Percentiles rank a stretch among this genome's conserved stretches.
Evolutionary conservation across 2,113 vertebrate genomes (phyloP).

Genomic region (Eulacestoma nigropectus): DNA sequence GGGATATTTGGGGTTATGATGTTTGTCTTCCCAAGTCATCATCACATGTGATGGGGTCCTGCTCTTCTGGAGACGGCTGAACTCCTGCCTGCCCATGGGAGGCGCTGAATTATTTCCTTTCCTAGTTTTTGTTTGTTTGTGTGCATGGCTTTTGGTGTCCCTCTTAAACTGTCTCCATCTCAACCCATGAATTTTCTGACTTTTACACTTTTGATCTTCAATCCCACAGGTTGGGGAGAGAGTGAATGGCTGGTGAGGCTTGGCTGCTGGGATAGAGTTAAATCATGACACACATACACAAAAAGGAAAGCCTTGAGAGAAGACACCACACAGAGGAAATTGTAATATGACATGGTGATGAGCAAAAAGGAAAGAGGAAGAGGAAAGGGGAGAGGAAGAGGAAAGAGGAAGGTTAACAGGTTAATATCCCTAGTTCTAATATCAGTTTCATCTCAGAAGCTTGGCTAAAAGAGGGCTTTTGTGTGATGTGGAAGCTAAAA

Average conservation of each 20-base stretch:
- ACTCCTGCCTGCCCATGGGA: background rate
- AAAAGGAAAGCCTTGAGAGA: background rate
- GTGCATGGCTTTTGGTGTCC: background rate
- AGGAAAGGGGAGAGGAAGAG: background rate
- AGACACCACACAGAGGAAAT: background rate
- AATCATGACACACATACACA: background rate
- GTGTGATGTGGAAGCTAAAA: background rate
- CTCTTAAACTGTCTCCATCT: background rate
- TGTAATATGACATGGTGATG: no score
- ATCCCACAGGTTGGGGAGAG: background rate
- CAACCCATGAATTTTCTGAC: background rate
- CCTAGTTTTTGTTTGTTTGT: background rate
- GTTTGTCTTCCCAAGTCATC: background rate
- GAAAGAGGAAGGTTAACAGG: background rate
- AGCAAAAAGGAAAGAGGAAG: background rate
- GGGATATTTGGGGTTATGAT: background rate
- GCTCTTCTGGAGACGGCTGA: background rate
- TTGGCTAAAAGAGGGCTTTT: background rate
- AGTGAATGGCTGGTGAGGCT: background rate
- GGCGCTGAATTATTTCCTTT: background rate
- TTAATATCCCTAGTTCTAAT: background rate
- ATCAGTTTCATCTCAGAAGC: background rate
- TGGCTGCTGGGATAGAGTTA: background rate
- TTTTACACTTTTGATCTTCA: background rate
- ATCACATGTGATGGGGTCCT: rapidly evolving